Evolutionary conservation across 2,113 vertebrate genomes (phyloP), one percentile per base, ranked within the genome.

Genomic region (Choloepus hoffmanni): DNA sequence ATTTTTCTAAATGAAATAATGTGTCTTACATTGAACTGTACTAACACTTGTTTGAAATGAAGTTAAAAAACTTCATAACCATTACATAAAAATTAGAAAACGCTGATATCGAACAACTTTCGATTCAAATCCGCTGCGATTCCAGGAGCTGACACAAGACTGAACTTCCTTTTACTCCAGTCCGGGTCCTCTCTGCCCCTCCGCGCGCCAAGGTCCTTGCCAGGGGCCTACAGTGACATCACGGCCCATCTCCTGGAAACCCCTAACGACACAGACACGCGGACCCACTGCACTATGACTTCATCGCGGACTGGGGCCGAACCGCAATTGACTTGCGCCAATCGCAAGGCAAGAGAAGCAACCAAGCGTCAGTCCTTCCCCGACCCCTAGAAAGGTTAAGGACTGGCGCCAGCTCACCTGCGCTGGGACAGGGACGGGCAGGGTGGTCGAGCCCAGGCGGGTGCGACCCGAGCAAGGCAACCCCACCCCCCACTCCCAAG

Each of bases 391-490:
- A 45, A 72, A 72, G 82, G 76, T 15, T 45, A 88, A 79, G 60
- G 94, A 6, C 87, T 1, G 67, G 63, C 85, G 62, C 95, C 90
- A 11, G 90, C 97, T 96, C 96, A 96, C 96, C 95, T 97, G 95
- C 86, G 53, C 85, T 0, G 72, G 33, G 24, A 2, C 73, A 14
- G 67, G 24, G 45, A 45, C n/a, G 68, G 90, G 1, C 82, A 15
- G 7, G 5, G 58, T 2, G 95, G 94, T 76, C 40, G 83, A 65
- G 68, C 86, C 83, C 60, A 2, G 70, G 77, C 74, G 89, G 83
- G 86, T 4, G 78, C 74, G 65, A 55, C 53, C 24, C 11, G 12
- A 4, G 16, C 48, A 9, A 60, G 21, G 63, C 45, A 10, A 60
- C 86, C 70, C 90, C 53, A 53, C 50, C 50, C 9, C 50, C 9